Percentiles rank a stretch among this genome's conserved stretches.
Evolutionary conservation across 2,113 vertebrate species (phyloP).

Genomic region (Rhegmatorhina hoffmannsi): DNA sequence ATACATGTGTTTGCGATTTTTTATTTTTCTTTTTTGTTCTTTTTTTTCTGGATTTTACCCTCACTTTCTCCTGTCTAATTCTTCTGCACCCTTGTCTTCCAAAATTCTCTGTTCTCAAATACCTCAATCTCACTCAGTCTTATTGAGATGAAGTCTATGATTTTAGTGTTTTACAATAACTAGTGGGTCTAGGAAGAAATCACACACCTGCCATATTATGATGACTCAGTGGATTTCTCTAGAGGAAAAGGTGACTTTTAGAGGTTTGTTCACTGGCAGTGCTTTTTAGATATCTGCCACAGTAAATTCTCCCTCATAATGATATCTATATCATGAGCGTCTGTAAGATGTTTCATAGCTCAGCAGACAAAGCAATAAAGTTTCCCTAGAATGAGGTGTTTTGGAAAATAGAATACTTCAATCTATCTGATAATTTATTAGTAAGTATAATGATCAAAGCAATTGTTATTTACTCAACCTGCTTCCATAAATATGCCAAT

Average conservation of each 20-base stretch:
- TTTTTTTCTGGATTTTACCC: background rate
- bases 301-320: slow-evolving; percentile 39
- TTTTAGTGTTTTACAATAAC: slow-evolving; percentile 29
- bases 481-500: background rate
- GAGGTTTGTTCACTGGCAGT: background rate
- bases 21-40: background rate
- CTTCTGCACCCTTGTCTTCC: background rate
- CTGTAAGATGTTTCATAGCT: background rate
- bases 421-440: slow-evolving; percentile 16
- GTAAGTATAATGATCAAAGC: slow-evolving; percentile 15
- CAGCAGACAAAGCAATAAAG: background rate
- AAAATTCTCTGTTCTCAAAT: slow-evolving; percentile 5
- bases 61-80: background rate
- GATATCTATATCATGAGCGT: background rate
- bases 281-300: slow-evolving; percentile 8
- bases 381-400: background rate
- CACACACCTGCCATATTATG: slow-evolving; percentile 6
- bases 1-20: background rate
- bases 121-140: background rate
- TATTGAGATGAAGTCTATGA: slow-evolving; percentile 25
- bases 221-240: slow-evolving; percentile 43
- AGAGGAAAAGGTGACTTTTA: slow-evolving; percentile 35
- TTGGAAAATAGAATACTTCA: background rate
- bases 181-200: slow-evolving; percentile 8
- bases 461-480: background rate